These are phyloP conservation scores for Eupithecia pulchellata DNA, from an alignment of 2,888 invertebrate genomes.

Conservation along the genomic window DNA sequence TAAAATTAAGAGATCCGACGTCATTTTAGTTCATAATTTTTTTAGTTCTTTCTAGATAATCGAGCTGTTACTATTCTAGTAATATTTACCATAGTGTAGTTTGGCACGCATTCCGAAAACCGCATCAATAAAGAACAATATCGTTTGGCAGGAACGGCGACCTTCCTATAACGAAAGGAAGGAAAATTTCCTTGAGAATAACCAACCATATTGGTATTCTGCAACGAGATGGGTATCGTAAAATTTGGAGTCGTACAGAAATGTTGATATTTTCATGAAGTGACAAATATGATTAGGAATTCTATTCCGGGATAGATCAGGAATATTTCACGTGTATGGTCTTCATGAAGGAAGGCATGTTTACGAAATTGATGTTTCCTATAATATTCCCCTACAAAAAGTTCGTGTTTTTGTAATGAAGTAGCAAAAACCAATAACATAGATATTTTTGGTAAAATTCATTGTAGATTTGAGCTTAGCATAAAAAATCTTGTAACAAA, in stretches of 20 bases:
- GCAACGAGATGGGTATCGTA: slow-evolving; percentile 47
- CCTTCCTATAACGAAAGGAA: slow-evolving; percentile 34
- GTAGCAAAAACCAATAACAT: no score
- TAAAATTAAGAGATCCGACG: no score
- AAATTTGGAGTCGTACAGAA: slow-evolving; percentile 53
- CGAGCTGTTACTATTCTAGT: background rate
- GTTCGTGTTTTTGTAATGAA: no score
- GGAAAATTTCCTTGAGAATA: slow-evolving; percentile 49
- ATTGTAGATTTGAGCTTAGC: no score
- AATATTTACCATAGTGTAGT: background rate
- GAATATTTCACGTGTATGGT: background rate
- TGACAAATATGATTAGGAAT: slow-evolving; percentile 59
- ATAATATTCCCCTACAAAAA: no score
- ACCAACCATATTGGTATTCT: slow-evolving; percentile 55
- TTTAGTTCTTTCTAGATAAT: no score
- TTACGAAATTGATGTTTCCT: no score
- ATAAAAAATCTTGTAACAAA: no score
- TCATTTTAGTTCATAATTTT: no score
- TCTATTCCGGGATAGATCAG: slow-evolving; percentile 1
- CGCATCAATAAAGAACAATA: slow-evolving; percentile 13
- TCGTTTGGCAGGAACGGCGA: slow-evolving; percentile 10
- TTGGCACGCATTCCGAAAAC: background rate
- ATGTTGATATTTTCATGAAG: slow-evolving; percentile 62
- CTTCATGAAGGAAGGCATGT: background rate
- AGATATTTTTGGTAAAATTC: no score